Evolutionary conservation across 2,797 vertebrate genomes (phyloP).

Genomic region (Chaunax sp.): DNA sequence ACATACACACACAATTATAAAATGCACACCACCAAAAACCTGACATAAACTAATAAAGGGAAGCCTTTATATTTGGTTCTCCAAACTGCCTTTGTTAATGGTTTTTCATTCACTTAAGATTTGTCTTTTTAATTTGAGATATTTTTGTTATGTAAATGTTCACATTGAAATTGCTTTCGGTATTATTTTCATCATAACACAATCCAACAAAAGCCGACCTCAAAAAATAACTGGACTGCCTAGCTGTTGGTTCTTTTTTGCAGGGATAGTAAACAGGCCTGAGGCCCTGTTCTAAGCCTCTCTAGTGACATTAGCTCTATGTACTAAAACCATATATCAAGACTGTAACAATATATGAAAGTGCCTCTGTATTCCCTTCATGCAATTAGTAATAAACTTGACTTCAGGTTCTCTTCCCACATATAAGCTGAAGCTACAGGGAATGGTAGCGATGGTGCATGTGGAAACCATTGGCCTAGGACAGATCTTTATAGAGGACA

Average conservation of each 20-base stretch:
- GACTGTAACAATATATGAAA: constrained; percentile 80
- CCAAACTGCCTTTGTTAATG: constrained; percentile 79
- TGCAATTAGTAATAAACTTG: constrained; percentile 80
- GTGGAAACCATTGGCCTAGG: constrained; percentile 76
- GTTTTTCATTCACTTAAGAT: constrained; percentile 80
- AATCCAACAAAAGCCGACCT: constrained; percentile 74
- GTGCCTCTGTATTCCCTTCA: constrained; percentile 86
- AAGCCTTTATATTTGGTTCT: constrained; percentile 81
- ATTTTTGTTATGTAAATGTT: constrained; percentile 76
- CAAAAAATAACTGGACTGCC: constrained; percentile 89
- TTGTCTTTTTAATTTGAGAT: constrained; percentile 76
- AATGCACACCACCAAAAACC: constrained; percentile 57
- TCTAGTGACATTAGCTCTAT: constrained; percentile 75
- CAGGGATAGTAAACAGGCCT: constrained; percentile 78
- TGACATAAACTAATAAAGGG: constrained; percentile 70
- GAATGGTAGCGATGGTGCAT: constrained; percentile 63
- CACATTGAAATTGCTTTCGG: constrained; percentile 65
- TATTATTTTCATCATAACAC: constrained; percentile 71
- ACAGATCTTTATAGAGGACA: constrained; percentile 78
- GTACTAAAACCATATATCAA: constrained; percentile 76
- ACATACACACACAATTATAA: constrained; percentile 19
- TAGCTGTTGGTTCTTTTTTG: constrained; percentile 80
- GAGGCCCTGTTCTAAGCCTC: constrained; percentile 64
- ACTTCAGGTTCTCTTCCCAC: constrained; percentile 83
- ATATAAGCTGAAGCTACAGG: constrained; percentile 79